Percentiles rank a stretch among this genome's conserved stretches.
Evolutionary conservation across 1,140 invertebrate species (phyloP).

Genomic region (Marisa cornuarietis): DNA sequence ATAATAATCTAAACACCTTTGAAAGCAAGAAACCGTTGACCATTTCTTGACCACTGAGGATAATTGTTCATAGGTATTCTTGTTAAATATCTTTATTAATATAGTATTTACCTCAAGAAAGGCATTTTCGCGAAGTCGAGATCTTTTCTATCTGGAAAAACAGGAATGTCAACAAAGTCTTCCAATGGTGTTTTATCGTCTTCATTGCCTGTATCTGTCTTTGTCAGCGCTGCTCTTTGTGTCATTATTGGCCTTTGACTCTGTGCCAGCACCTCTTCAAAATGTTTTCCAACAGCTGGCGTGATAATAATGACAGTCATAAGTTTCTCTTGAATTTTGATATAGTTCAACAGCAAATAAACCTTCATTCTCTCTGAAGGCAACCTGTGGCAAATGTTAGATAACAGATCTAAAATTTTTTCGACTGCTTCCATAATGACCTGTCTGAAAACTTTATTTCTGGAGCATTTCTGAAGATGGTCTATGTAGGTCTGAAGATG

Average conservation of each 20-base stretch:
- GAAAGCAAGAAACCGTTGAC: too few relatives aligned
- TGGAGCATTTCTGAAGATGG: neutral
- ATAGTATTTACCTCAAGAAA: slow-evolving; percentile 50
- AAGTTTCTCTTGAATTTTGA: neutral
- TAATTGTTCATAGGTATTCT: too few relatives aligned
- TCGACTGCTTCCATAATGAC: neutral
- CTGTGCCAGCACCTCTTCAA: neutral
- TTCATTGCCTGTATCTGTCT: neutral
- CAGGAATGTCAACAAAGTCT: slow-evolving; percentile 52
- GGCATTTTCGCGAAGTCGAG: slow-evolving; percentile 43
- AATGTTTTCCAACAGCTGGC: neutral
- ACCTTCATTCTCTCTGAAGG: slow-evolving; percentile 12
- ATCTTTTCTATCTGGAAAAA: slow-evolving; percentile 52
- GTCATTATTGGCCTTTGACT: neutral
- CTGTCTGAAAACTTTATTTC: too few relatives aligned
- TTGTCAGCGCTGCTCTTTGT: too few relatives aligned
- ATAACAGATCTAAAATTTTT: neutral
- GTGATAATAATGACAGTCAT: neutral
- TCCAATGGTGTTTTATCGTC: slow-evolving; percentile 41
- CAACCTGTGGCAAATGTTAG: slow-evolving; percentile 12
- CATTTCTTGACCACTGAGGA: too few relatives aligned
- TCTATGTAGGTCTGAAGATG: neutral
- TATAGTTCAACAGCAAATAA: neutral
- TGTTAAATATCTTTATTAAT: too few relatives aligned
- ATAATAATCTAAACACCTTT: too few relatives aligned